These are phyloP conservation scores for Druon quercuslanigerum DNA, from an alignment of 1,140 invertebrate genomes.

Conservation along the genomic window DNA sequence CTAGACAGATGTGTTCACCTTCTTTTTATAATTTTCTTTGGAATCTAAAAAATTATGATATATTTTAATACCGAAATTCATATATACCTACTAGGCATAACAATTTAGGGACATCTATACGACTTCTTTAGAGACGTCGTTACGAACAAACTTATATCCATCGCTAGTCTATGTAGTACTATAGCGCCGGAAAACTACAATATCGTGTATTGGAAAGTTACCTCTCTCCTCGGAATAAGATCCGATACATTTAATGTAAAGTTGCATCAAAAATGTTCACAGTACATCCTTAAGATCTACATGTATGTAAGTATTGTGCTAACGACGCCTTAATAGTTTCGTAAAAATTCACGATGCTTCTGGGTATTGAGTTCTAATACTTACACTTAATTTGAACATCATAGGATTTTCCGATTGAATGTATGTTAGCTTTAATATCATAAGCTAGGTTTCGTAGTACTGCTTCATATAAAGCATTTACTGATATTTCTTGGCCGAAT, in stretches of 20 bases:
- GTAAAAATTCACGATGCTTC: no score
- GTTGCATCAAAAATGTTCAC: no score
- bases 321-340: no score
- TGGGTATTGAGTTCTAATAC: background rate
- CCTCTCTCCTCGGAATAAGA: background rate
- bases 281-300: no score
- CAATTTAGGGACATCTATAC: background rate
- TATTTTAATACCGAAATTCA: slow-evolving; percentile 31
- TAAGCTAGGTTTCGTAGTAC: slow-evolving; percentile 76
- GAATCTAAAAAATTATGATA: slow-evolving; percentile 50
- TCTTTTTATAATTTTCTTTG: slow-evolving; percentile 60
- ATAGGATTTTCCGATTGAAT: slow-evolving; percentile 71
- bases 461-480: slow-evolving; percentile 77
- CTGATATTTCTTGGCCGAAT: slow-evolving; percentile 77
- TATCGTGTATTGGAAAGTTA: no score
- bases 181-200: no score
- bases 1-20: slow-evolving; percentile 63
- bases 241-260: background rate
- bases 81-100: slow-evolving; percentile 47
- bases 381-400: slow-evolving; percentile 67
- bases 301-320: no score
- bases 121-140: background rate
- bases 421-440: slow-evolving; percentile 74
- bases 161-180: no score
- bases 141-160: no score